Conservation (phyloP, 2,113 vertebrate species). For the Hiodon tergisus region DNA sequence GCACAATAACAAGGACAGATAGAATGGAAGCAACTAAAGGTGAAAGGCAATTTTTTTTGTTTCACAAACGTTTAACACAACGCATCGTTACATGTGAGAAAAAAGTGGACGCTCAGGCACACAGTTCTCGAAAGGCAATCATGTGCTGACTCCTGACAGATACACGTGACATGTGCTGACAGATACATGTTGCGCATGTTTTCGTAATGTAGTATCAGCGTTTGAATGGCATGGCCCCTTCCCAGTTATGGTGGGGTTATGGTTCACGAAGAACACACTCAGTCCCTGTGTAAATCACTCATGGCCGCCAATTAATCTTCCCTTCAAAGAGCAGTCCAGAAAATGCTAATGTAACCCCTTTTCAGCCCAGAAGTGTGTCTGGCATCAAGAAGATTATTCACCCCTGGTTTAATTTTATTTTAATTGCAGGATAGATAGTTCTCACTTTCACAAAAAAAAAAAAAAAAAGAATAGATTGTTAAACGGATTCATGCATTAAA, state of each 20-base stretch:
- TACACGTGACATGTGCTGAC: too few relatives aligned
- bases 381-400: conserved; percentile 19
- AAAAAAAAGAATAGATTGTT: too few relatives aligned
- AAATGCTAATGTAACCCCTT: conserved; percentile 36
- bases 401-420: conserved; percentile 8
- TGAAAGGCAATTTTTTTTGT: conserved; percentile 13
- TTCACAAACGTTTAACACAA: conserved; percentile 18
- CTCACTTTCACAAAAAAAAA: background rate
- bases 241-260: conserved; percentile 19
- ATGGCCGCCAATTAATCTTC: conserved; percentile 31
- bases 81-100: conserved; percentile 9
- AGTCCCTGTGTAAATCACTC: conserved; percentile 23
- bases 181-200: conserved; percentile 1
- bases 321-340: conserved; percentile 18
- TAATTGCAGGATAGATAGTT: conserved; percentile 20
- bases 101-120: background rate
- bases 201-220: background rate
- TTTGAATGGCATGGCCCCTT: background rate
- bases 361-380: conserved; percentile 23
- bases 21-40: background rate
- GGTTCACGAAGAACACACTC: conserved; percentile 19
- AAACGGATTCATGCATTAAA: too few relatives aligned
- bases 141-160: conserved; percentile 13
- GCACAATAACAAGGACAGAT: background rate
- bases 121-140: conserved; percentile 13